A percentile compares a stretch with the other conserved stretches of the same genome.
phyloP scores from a whole-genome alignment of 2,888 invertebrate species.

The Chironomus tentans region DNA sequence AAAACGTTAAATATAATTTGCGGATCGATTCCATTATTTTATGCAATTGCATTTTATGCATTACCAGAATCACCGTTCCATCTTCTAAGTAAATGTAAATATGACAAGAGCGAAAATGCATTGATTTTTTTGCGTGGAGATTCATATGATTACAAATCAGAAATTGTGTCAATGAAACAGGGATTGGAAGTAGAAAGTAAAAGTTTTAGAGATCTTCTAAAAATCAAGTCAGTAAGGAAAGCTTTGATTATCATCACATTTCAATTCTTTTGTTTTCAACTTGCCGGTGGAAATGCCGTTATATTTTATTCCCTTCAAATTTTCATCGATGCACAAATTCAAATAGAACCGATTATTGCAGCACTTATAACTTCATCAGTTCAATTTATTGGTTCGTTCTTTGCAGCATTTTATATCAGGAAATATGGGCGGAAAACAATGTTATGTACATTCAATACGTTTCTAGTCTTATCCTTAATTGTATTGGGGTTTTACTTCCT shows the following conservation, averaged over 20 bases:
- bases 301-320: neutral
- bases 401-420: neutral
- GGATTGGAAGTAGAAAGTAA: neutral
- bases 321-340: neutral
- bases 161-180: neutral
- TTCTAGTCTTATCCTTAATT: neutral
- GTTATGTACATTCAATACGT: neutral
- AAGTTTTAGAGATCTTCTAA: neutral
- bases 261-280: neutral
- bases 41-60: neutral
- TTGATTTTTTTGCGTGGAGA: neutral
- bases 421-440: neutral
- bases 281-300: slow-evolving; percentile 1
- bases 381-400: neutral
- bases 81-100: neutral
- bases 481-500: neutral
- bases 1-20: neutral
- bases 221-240: neutral
- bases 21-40: neutral
- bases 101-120: neutral
- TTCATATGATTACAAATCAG: neutral
- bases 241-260: neutral
- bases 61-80: neutral
- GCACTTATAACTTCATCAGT: neutral
- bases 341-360: neutral